Base-by-base conservation (phyloP, 2,113 vertebrate genomes). In the Sigmodon hispidus region DNA sequence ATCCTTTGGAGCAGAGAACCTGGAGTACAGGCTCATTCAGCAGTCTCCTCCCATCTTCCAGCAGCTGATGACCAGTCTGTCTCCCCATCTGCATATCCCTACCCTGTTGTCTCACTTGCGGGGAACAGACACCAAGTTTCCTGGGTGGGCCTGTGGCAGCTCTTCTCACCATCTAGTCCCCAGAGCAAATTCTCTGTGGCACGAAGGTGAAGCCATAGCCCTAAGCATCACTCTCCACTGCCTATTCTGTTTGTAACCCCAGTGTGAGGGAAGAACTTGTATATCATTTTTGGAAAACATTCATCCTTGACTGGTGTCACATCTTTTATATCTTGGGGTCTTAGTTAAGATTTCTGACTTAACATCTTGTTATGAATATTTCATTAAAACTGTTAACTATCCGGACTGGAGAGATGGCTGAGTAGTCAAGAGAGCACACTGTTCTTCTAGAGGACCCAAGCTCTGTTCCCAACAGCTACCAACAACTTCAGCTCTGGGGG, bases 331-430 rank as follows among this genome's bases (percentile, higher is more conserved):
- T 67, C 7, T 87, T 70, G 15, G 12, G n/a, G 40, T 43, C 84
- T 91, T 83, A 59, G 31, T 90, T 70, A 93, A 77, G 76, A 93
- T 48, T 93, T 92, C 36, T 48, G 80, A 88, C 36, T 65, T 91
- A 80, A 34, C 50, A 55, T 65, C 72, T 83, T 52, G 5, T 76
- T 61, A 45, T 31, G 34, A 24, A 26, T 52, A 1, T 80, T 21
- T 70, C 65, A 65, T 81, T 22, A 92, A 94, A 96, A 77, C 59
- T 11, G 3, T 63, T 63, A 55, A 59, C 12, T 69, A 24, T 50
- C 63, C 16, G 34, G 45, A 34, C 84, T 86, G 12, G 45, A 50
- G 45, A 48, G 17, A 48, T 85, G 40, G 40, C 43, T 65, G 29
- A 63, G 80, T 15, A 84, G 24, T 84, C 31, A 83, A 59, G 55